phyloP scores from a whole-genome alignment of 2,888 invertebrate genomes.

The Phytoseiulus persimilis region DNA sequence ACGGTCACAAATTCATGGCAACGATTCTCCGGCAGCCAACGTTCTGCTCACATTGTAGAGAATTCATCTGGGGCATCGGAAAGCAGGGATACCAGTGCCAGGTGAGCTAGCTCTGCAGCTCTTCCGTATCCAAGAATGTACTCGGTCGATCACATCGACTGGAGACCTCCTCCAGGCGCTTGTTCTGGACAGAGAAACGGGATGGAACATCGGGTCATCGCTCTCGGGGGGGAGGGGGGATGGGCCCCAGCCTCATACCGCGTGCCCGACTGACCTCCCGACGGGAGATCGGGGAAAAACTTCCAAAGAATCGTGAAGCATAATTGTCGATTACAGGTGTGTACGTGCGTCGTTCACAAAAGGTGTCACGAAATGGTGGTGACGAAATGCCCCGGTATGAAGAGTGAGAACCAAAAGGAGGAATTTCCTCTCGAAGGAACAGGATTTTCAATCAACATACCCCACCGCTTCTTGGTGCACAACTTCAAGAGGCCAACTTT shows the following conservation, averaged over 20 bases:
- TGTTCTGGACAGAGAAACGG: no score
- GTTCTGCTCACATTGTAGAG: constrained; percentile 97
- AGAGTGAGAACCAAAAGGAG: constrained; percentile 57
- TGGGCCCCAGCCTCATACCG: no score
- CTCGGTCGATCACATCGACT: no score
- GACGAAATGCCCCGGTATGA: constrained; percentile 97
- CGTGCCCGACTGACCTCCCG: no score
- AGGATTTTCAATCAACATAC: constrained; percentile 95
- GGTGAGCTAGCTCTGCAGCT: constrained; percentile 62
- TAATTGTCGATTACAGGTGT: constrained; percentile 56
- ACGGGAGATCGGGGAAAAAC: no score
- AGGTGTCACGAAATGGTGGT: constrained; percentile 92
- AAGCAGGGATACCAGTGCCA: constrained; percentile 96
- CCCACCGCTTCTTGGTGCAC: constrained; percentile 85
- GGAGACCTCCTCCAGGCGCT: no score
- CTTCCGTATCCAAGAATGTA: constrained; percentile 5
- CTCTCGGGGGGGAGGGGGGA: no score
- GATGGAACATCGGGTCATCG: no score
- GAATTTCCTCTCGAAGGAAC: constrained; percentile 54
- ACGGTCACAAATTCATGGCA: constrained; percentile 99
- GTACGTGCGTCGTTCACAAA: constrained; percentile 98
- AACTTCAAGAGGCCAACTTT: constrained; percentile 96
- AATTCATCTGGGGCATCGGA: constrained; percentile 97
- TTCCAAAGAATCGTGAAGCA: neutral
- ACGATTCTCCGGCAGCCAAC: constrained; percentile 96